Percentiles rank a stretch among this genome's conserved stretches.
phyloP scores from a whole-genome alignment of 2,797 vertebrate species.

The Rhodeus uyekii region DNA sequence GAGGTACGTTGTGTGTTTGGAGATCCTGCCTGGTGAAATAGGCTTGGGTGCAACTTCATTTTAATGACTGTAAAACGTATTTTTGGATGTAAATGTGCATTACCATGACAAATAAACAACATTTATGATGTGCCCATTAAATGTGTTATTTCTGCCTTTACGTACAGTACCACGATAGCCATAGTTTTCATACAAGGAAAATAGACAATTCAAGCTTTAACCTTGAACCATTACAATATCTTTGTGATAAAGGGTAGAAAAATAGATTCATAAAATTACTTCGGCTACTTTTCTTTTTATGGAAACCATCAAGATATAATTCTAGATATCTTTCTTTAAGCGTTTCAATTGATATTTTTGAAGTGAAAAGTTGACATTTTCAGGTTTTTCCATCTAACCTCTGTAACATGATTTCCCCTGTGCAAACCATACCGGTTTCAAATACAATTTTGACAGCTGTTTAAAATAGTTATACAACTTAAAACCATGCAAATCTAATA shows the following conservation, averaged over 20 bases:
- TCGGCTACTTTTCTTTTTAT: background rate
- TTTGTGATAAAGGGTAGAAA: no score
- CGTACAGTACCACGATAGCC: background rate
- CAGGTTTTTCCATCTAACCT: no score
- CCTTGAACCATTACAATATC: background rate
- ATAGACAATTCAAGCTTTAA: background rate
- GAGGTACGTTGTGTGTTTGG: background rate
- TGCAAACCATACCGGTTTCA: no score
- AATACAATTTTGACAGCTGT: background rate
- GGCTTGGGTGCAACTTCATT: slow-evolving; percentile 7
- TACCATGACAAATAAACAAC: background rate
- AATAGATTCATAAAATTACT: background rate
- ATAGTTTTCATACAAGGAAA: background rate
- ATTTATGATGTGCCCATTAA: slow-evolving; percentile 1
- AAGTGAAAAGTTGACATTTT: no score
- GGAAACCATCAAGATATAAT: no score
- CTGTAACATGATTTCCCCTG: no score
- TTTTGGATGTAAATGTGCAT: slow-evolving; percentile 13
- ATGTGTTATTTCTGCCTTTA: background rate
- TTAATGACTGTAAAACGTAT: slow-evolving; percentile 10
- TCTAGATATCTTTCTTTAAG: no score
- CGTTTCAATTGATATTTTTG: no score
- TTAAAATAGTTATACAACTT: background rate
- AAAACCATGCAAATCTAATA: no score
- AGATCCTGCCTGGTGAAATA: background rate